phyloP scores from a whole-genome alignment of 2,113 vertebrate species.

The Sporophila hypoxantha region DNA sequence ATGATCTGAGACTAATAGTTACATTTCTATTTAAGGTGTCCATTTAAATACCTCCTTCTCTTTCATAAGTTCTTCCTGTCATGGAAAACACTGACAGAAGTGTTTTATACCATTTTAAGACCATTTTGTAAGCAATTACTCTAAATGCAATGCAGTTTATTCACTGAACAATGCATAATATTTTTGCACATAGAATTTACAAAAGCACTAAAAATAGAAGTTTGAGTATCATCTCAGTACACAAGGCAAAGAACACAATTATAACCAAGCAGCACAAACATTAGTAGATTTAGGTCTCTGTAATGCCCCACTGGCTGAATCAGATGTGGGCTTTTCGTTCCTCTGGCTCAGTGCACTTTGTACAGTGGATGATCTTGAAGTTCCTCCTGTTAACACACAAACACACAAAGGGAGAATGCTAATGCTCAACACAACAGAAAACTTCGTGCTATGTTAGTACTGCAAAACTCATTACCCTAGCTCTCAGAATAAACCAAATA shows the following conservation, averaged over 20 bases:
- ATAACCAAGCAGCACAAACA: conserved; percentile 78
- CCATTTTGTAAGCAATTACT: conserved; percentile 24
- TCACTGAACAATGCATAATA: conserved; percentile 38
- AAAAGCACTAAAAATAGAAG: conserved; percentile 48
- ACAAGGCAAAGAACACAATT: conserved; percentile 12
- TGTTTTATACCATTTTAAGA: not conserved
- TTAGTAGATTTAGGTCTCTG: conserved; percentile 64
- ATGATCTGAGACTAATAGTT: not conserved
- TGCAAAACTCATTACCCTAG: not conserved
- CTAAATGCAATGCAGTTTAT: conserved; percentile 17
- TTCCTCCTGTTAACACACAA: conserved; percentile 59
- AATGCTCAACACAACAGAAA: not conserved
- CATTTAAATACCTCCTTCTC: conserved; percentile 4
- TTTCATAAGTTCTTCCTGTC: conserved; percentile 16
- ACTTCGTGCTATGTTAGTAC: not conserved
- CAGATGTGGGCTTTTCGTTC: conserved; percentile 56
- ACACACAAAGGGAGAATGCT: not conserved
- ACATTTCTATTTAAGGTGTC: not conserved
- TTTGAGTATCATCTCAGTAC: not conserved
- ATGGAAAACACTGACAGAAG: conserved; percentile 40
- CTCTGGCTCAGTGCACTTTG: conserved; percentile 63
- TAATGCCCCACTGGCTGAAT: conserved; percentile 27
- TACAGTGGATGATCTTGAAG: conserved; percentile 63
- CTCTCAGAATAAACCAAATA: not conserved
- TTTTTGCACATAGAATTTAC: conserved; percentile 50